These are phyloP conservation scores for Percopsis omiscomaycus DNA, from an alignment of 2,797 vertebrate genomes.

Conservation along the genomic window DNA sequence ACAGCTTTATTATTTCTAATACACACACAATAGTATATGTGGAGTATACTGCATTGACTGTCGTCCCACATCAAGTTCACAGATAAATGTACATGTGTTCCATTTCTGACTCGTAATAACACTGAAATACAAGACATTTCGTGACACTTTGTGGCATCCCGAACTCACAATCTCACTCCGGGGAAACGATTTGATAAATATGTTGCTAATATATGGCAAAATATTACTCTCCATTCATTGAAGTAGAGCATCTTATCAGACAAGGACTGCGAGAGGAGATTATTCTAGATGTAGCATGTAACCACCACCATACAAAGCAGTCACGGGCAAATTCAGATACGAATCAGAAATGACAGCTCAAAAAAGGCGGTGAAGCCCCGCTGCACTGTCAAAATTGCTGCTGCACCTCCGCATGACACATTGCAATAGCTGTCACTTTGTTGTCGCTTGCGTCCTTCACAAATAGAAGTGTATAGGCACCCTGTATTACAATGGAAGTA, in stretches of 20 bases:
- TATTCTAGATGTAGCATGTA: slow-evolving; percentile 47
- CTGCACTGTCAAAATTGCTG: slow-evolving; percentile 47
- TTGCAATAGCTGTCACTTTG: slow-evolving; percentile 45
- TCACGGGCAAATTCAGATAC: slow-evolving; percentile 45
- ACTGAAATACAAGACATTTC: slow-evolving; percentile 35
- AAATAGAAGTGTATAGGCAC: slow-evolving; percentile 52
- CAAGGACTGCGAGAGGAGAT: slow-evolving; percentile 41
- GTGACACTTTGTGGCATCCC: slow-evolving; percentile 34
- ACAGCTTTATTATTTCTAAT: slow-evolving; percentile 34
- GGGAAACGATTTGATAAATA: neutral
- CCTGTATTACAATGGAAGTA: slow-evolving; percentile 51
- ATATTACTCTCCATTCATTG: slow-evolving; percentile 15
- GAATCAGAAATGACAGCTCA: slow-evolving; percentile 59
- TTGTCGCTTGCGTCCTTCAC: slow-evolving; percentile 45
- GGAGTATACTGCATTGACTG: slow-evolving; percentile 9
- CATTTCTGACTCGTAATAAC: too few relatives aligned
- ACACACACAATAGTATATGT: slow-evolving; percentile 52
- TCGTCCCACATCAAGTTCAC: neutral
- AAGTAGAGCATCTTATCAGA: slow-evolving; percentile 40
- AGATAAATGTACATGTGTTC: neutral
- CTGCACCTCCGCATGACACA: slow-evolving; percentile 49
- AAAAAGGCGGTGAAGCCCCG: slow-evolving; percentile 48
- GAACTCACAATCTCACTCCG: slow-evolving; percentile 42
- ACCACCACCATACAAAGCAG: slow-evolving; percentile 46
- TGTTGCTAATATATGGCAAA: slow-evolving; percentile 15